Conservation (phyloP, 2,888 invertebrate species). For the Cerastis rubricosa region DNA sequence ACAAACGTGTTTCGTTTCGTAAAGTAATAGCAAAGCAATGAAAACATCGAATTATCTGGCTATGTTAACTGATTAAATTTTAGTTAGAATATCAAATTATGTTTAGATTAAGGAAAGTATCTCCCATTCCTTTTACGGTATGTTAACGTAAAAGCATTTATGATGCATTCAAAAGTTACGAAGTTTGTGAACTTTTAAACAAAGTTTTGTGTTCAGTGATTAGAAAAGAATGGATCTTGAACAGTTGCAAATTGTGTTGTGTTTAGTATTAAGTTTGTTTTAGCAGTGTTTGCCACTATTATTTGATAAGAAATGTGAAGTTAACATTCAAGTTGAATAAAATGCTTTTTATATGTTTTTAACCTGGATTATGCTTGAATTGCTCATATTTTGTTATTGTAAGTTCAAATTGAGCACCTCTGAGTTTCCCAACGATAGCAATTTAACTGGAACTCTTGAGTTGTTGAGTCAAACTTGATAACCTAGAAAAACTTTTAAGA, state of each 20-base stretch:
- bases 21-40: constrained; percentile 47
- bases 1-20: constrained; percentile 59
- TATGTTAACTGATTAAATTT: constrained; percentile 46
- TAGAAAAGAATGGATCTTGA: constrained; percentile 24
- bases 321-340: neutral
- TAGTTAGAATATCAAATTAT: constrained; percentile 48
- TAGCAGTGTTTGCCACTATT: neutral
- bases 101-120: constrained; percentile 39
- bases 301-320: constrained; percentile 1
- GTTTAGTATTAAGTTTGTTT: constrained; percentile 20
- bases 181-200: constrained; percentile 47
- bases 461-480: neutral
- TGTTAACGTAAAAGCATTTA: neutral
- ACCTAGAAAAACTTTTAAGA: constrained; percentile 3
- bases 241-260: constrained; percentile 29
- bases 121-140: constrained; percentile 17
- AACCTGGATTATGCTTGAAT: constrained; percentile 16
- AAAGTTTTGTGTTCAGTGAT: constrained; percentile 49
- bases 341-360: constrained; percentile 3
- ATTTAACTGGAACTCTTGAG: neutral
- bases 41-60: constrained; percentile 54
- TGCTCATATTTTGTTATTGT: constrained; percentile 9
- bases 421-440: neutral
- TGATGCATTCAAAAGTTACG: constrained; percentile 31
- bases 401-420: constrained; percentile 16